These are phyloP conservation scores for Tychaedon coryphoeus DNA, from an alignment of 2,113 vertebrate genomes.

Conservation along the genomic window DNA sequence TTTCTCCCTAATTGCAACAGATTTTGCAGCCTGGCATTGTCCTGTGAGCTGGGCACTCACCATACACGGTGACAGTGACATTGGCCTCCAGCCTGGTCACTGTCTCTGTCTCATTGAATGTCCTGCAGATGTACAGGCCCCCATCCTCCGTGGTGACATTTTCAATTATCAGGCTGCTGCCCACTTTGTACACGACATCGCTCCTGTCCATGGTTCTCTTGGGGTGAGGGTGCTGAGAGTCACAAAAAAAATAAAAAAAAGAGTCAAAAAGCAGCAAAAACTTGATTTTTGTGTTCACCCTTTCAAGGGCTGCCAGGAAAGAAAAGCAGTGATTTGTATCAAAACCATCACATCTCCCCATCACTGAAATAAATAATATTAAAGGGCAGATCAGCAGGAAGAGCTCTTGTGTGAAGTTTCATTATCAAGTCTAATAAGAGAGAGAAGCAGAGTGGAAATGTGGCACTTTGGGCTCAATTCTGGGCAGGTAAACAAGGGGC, in stretches of 20 bases:
- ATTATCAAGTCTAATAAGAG: neutral
- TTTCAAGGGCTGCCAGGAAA: neutral
- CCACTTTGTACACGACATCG: neutral
- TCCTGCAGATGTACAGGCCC: conserved; percentile 79
- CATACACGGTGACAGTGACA: conserved; percentile 71
- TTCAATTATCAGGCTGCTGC: conserved; percentile 64
- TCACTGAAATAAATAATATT: neutral
- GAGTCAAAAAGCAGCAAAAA: neutral
- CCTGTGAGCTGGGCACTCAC: conserved; percentile 64
- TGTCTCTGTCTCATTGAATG: neutral
- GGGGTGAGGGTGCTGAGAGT: conserved; percentile 10
- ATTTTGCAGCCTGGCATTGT: neutral
- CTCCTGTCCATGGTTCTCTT: neutral
- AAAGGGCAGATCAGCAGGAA: neutral
- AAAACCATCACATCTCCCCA: neutral
- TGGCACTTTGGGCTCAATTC: neutral
- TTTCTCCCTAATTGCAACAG: neutral
- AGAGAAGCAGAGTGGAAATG: neutral
- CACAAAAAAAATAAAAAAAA: neutral
- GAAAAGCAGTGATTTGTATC: neutral
- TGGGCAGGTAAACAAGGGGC: neutral
- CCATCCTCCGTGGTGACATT: conserved; percentile 79
- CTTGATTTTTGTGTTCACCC: neutral
- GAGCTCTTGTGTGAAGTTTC: neutral
- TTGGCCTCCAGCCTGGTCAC: conserved; percentile 24